Evolutionary conservation across 1,140 invertebrate genomes (phyloP).

Genomic region (Panagrolaimus sp.): DNA sequence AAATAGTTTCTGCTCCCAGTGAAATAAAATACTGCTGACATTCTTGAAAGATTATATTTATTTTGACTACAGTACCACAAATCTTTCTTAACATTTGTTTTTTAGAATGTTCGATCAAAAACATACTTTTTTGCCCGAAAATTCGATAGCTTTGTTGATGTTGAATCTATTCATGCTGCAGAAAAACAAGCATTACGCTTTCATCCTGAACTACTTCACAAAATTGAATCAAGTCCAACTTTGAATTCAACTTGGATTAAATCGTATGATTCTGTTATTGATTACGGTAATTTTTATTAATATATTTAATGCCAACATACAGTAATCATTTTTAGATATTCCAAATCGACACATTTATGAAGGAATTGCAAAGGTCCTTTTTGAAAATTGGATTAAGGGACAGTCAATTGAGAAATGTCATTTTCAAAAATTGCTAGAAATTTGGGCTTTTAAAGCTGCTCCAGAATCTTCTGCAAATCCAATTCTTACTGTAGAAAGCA

Average conservation of each 20-base stretch:
- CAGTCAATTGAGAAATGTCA: constrained; percentile 22
- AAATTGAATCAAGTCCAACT: background rate
- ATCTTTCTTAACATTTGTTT: constrained; percentile 27
- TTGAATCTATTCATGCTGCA: constrained; percentile 38
- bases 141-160: constrained; percentile 50
- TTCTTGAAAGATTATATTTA: too few species aligned
- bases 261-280: constrained; percentile 35
- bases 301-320: constrained; percentile 49
- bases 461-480: constrained; percentile 9
- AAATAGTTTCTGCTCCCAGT: too few species aligned
- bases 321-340: background rate
- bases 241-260: constrained; percentile 51
- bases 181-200: constrained; percentile 48
- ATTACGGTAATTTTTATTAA: constrained; percentile 29
- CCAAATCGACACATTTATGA: constrained; percentile 13
- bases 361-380: background rate
- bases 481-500: background rate
- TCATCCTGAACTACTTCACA: constrained; percentile 9
- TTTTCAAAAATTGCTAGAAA: constrained; percentile 24
- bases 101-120: constrained; percentile 35
- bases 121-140: constrained; percentile 50
- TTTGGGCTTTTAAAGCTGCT: constrained; percentile 35
- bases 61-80: constrained; percentile 31
- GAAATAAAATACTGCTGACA: too few species aligned
- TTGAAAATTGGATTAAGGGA: background rate